Evolutionary conservation across 2,888 invertebrate species (phyloP).

Genomic region (Agriopis leucophaearia): DNA sequence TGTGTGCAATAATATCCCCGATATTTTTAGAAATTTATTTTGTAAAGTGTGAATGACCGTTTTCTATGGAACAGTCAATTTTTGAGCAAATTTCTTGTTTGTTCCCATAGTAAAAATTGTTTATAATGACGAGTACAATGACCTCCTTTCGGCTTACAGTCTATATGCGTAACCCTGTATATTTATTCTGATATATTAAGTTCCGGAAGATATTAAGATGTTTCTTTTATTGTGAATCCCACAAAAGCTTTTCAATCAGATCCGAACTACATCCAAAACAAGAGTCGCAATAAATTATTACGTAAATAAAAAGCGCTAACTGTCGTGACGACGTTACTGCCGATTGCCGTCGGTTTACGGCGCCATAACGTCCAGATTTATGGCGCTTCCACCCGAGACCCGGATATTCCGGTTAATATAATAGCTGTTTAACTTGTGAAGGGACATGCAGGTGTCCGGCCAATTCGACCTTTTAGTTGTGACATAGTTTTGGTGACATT

Average conservation of each 20-base stretch:
- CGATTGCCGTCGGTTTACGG: slow-evolving; percentile 43
- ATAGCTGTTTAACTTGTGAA: slow-evolving; percentile 45
- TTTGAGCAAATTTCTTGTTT: too few species aligned
- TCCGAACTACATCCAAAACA: slow-evolving; percentile 7
- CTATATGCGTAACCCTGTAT: too few species aligned
- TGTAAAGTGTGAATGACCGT: too few species aligned
- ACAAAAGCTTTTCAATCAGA: slow-evolving; percentile 2
- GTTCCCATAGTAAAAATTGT: too few species aligned
- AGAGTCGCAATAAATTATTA: slow-evolving; percentile 38
- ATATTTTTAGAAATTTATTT: too few species aligned
- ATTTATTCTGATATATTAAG: too few species aligned
- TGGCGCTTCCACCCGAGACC: slow-evolving; percentile 40
- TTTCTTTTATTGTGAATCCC: too few species aligned
- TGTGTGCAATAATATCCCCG: too few species aligned
- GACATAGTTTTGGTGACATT: not conserved
- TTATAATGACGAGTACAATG: too few species aligned
- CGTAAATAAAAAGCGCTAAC: slow-evolving; percentile 43
- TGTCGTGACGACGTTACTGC: slow-evolving; percentile 44
- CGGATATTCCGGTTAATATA: slow-evolving; percentile 46
- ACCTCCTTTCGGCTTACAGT: too few species aligned
- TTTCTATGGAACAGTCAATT: too few species aligned
- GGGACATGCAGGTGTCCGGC: slow-evolving; percentile 17
- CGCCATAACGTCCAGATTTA: slow-evolving; percentile 48
- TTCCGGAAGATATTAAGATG: too few species aligned
- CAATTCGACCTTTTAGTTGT: slow-evolving; percentile 9